phyloP scores from a whole-genome alignment of 2,113 vertebrate species.

The Anarhynchus alexandrinus region DNA sequence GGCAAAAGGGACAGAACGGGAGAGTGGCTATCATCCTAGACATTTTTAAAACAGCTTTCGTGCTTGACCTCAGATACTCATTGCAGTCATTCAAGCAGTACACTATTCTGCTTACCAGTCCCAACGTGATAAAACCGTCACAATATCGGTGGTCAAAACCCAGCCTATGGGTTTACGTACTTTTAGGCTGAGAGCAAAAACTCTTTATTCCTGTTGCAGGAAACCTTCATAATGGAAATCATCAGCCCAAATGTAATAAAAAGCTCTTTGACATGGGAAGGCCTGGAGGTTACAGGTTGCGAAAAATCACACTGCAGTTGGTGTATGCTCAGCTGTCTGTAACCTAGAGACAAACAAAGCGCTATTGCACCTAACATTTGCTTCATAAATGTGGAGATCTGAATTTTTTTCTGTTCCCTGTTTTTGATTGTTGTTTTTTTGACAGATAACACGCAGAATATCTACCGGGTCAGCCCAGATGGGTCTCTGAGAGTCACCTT shows the following conservation, averaged over 20 bases:
- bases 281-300: background rate
- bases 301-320: background rate
- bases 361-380: background rate
- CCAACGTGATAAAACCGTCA: background rate
- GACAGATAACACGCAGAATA: slow-evolving; percentile 90
- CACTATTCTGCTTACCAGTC: background rate
- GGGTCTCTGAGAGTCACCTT: slow-evolving; percentile 91
- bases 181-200: background rate
- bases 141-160: background rate
- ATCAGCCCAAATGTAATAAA: background rate
- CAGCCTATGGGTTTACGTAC: background rate
- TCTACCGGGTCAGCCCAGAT: slow-evolving; percentile 92
- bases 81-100: background rate
- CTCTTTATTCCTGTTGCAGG: background rate
- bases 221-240: background rate
- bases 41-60: background rate
- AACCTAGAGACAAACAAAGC: background rate
- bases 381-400: background rate
- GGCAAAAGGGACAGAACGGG: background rate
- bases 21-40: background rate
- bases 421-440: background rate
- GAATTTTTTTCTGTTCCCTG: background rate
- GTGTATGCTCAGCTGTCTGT: background rate
- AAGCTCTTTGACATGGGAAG: background rate
- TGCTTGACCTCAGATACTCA: background rate